These are phyloP conservation scores for Sterrhoptilus dennistouni DNA, from an alignment of 2,113 vertebrate species.

Conservation along the genomic window DNA sequence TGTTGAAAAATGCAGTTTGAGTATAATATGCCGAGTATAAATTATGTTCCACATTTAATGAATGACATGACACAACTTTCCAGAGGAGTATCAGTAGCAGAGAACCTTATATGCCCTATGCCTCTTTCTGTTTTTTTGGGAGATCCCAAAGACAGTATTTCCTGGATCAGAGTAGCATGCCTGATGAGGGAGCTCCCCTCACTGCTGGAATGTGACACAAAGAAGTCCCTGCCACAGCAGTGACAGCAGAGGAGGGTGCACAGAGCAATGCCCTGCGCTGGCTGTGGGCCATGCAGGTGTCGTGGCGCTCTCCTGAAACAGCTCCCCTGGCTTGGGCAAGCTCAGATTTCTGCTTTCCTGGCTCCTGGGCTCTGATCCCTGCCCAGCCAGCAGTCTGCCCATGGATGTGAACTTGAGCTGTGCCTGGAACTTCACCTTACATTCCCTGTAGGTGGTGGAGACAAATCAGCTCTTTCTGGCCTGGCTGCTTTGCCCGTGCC, in stretches of 20 bases:
- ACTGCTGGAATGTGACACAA: background rate
- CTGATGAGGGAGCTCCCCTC: background rate
- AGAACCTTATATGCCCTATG: background rate
- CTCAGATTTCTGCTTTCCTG: background rate
- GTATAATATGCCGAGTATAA: background rate
- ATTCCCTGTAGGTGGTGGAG: background rate
- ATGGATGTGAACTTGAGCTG: background rate
- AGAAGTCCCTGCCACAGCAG: fast-evolving
- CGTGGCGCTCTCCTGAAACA: background rate
- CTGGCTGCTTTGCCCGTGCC: background rate
- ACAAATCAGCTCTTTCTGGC: conserved; percentile 13
- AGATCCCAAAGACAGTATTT: background rate
- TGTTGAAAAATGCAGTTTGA: background rate
- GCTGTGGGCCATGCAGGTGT: background rate
- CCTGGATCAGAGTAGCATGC: background rate
- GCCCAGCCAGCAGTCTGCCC: background rate
- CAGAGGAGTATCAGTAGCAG: background rate
- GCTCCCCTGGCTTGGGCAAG: background rate
- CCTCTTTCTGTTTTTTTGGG: background rate
- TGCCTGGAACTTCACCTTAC: conserved; percentile 10
- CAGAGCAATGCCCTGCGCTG: fast-evolving
- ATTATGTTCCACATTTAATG: background rate
- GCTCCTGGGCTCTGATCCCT: background rate
- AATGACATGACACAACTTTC: background rate
- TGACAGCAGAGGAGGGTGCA: background rate